Evolutionary conservation across 2,888 invertebrate species (phyloP).

Genomic region (Brachypterus glaber): DNA sequence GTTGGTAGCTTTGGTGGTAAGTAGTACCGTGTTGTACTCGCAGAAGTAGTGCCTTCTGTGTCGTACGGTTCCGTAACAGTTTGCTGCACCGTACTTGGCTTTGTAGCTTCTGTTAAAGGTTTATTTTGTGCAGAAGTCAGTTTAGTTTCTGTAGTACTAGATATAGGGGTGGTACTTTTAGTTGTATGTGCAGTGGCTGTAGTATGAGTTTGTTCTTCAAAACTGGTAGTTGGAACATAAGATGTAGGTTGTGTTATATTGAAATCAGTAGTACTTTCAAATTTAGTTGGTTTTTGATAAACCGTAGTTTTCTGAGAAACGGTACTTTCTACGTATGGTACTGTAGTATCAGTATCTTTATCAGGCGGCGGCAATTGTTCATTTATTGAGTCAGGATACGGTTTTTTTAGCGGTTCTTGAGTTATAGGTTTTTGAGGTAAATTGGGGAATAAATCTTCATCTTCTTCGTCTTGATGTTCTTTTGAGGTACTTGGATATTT

Average conservation of each 20-base stretch:
- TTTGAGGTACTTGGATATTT: not conserved
- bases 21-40: not conserved
- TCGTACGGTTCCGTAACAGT: not conserved
- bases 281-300: constrained; percentile 5
- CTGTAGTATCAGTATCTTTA: constrained; percentile 26
- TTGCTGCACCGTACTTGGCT: not conserved
- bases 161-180: no score
- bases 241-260: not conserved
- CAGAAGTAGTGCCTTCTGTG: not conserved
- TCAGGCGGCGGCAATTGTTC: constrained; percentile 36
- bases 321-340: constrained; percentile 9
- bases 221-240: constrained; percentile 1
- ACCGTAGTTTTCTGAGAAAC: constrained; percentile 7
- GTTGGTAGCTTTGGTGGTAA: no score
- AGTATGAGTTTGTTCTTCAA: constrained; percentile 5
- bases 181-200: no score
- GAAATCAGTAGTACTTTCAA: not conserved
- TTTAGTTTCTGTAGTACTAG: not conserved
- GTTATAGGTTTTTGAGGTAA: constrained; percentile 16
- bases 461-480: constrained; percentile 6
- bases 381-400: constrained; percentile 28
- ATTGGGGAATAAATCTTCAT: constrained; percentile 11
- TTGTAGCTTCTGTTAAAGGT: not conserved
- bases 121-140: not conserved
- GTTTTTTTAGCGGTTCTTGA: constrained; percentile 15